Percentiles rank a stretch among this genome's conserved stretches.
phyloP scores from a whole-genome alignment of 2,797 vertebrate species.

The Anguilla pacifica region DNA sequence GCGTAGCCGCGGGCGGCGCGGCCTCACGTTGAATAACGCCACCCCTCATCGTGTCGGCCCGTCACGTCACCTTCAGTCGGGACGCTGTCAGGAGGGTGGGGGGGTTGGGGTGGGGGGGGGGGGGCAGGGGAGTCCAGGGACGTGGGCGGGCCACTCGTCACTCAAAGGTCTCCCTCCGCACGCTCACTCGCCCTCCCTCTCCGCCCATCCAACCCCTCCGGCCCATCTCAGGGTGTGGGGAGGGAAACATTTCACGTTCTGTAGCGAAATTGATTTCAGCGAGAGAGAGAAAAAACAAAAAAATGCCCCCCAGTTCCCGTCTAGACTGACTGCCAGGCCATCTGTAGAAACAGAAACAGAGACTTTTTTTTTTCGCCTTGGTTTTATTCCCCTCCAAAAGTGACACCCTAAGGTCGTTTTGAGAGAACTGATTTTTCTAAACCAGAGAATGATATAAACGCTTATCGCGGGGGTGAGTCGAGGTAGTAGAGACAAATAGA shows the following conservation, averaged over 20 bases:
- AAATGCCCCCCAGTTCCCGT: neutral
- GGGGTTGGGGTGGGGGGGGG: too few relatives aligned
- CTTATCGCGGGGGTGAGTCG: slow-evolving; percentile 4
- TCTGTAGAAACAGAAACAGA: neutral
- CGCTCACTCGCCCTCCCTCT: slow-evolving; percentile 8
- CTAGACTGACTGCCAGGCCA: too few relatives aligned
- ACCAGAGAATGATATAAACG: slow-evolving; percentile 5
- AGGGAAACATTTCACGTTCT: neutral
- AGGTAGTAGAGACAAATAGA: slow-evolving; percentile 25
- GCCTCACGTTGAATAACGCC: slow-evolving; percentile 31
- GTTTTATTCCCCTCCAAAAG: neutral
- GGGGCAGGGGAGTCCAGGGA: neutral
- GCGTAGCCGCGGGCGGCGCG: neutral
- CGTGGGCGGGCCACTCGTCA: neutral
- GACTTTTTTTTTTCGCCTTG: neutral
- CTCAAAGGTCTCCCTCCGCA: neutral
- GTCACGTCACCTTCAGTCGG: neutral
- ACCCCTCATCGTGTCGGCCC: slow-evolving; percentile 16
- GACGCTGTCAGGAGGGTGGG: neutral
- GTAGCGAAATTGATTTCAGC: neutral
- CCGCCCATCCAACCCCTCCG: neutral
- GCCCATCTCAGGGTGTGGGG: slow-evolving; percentile 1
- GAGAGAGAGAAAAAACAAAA: neutral
- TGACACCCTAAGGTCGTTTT: neutral
- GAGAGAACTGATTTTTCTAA: neutral